Base-by-base conservation (phyloP, 2,888 invertebrate genomes). In the Anthophora plumipes region DNA sequence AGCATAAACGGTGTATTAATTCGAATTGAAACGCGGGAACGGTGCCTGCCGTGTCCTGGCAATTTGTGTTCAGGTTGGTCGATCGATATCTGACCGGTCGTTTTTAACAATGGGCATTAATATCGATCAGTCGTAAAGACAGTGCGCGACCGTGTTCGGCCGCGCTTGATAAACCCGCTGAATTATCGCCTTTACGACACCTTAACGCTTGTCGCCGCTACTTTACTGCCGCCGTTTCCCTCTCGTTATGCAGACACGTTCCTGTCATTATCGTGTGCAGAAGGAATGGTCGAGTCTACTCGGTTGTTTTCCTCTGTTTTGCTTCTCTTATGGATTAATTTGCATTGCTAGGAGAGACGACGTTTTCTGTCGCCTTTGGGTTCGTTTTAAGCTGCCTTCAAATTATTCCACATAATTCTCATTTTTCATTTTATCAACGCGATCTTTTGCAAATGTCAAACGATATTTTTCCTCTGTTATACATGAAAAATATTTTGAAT, bases 121-220 rank as follows among this genome's bases (percentile, higher is more conserved):
- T 80, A 80, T 66, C 77, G 80, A 84, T 86, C 81, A 73, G 63
- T 68, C 82, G 81, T 83, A 77, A 79, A 77, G 86, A 86, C 80
- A 82, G 78, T 60, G 68, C 63, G 55, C 80, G 71, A 67, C 76
- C 83, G 63, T 79, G 85, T 77, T 77, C 69, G 70, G 72, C 74
- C 68, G 64, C 70, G 81, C 77, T 86, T 86, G 86, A 86, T 86
- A 86, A 84, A 84, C 59, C 71, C 70, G 66, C 80, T 86, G 86
- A 86, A 82, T 85, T 86, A 86, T 83, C 82, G 77, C 75, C 70
- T 83, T 81, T 75, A 81, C 79, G 76, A 84, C 71, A 74, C 74
- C 76, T 76, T 78, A 73, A 83, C 67, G 81, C 81, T 68, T 80
- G 80, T 79, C 68, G 77, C 63, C 43, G 75, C 60, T 78, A 80